Conservation (phyloP, 2,797 vertebrate species). For the Vespertilio murinus region DNA sequence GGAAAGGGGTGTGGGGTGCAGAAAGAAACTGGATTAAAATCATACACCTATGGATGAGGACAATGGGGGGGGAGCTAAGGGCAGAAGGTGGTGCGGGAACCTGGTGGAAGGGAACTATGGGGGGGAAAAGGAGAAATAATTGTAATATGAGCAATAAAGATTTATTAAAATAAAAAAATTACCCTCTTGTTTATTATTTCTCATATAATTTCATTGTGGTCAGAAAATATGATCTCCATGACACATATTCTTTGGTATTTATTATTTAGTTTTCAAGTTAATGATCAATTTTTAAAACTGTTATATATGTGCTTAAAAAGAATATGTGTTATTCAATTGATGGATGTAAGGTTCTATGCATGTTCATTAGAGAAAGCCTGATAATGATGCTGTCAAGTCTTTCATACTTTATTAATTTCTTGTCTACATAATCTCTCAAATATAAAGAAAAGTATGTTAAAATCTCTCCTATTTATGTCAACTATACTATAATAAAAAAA, state of each 20-base stretch:
- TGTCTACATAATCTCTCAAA: neutral
- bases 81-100: no score
- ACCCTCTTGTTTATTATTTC: neutral
- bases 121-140: no score
- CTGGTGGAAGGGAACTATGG: no score
- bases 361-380: neutral
- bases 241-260: conserved; percentile 33
- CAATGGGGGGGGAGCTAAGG: no score
- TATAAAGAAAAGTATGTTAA: neutral
- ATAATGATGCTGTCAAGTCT: neutral
- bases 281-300: neutral
- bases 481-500: neutral
- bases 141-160: no score
- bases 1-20: no score
- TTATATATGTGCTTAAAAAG: no score
- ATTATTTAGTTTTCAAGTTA: neutral
- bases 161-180: no score
- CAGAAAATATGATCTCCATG: neutral
- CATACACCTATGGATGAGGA: no score
- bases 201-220: neutral
- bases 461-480: neutral
- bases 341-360: neutral
- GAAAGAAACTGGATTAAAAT: no score
- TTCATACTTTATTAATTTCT: neutral
- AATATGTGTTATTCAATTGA: neutral